A percentile compares a stretch with the other conserved stretches of the same genome.
Evolutionary conservation across 92 coral and sea anemone species (phyloP).

Genomic region (Siderastrea radians): DNA sequence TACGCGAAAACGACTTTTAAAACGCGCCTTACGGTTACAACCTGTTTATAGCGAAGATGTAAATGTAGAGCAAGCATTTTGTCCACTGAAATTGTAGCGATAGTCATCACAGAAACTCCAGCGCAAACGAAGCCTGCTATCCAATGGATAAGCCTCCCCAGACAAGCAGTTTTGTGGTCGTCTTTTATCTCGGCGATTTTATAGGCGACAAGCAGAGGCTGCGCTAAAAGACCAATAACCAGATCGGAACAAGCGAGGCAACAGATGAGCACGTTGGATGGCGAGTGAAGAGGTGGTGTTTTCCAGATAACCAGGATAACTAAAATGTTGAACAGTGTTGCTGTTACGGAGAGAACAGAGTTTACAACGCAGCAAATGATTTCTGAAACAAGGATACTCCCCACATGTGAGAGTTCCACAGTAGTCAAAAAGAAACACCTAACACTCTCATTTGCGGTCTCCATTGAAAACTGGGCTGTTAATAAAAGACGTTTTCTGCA

Average conservation of each 20-base stretch:
- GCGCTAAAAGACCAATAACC: slow-evolving; percentile 50
- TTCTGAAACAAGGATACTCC: slow-evolving; percentile 9
- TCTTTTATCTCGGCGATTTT: slow-evolving; percentile 52
- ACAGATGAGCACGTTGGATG: slow-evolving; percentile 56
- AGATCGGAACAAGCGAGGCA: slow-evolving; percentile 61
- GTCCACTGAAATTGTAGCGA: slow-evolving; percentile 56
- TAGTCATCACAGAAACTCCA: slow-evolving; percentile 53
- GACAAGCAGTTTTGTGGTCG: slow-evolving; percentile 34
- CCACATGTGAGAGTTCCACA: slow-evolving; percentile 1
- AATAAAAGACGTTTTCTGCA: background rate
- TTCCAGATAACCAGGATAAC: slow-evolving; percentile 47
- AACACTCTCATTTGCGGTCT: background rate
- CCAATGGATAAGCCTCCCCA: slow-evolving; percentile 50
- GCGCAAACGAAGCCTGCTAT: slow-evolving; percentile 59
- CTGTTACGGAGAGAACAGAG: slow-evolving; percentile 40
- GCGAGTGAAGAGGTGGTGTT: slow-evolving; percentile 41
- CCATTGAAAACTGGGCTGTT: background rate
- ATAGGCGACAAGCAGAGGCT: slow-evolving; percentile 47
- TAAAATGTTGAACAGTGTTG: slow-evolving; percentile 31
- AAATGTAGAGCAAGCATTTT: slow-evolving; percentile 36
- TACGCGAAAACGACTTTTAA: slow-evolving; percentile 18
- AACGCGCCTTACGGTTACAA: slow-evolving; percentile 41
- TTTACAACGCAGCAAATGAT: slow-evolving; percentile 35
- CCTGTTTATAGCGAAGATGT: slow-evolving; percentile 43
- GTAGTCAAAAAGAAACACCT: slow-evolving; percentile 35